phyloP scores from a whole-genome alignment of 2,113 vertebrate genomes.

The Rhodinocichla rosea region DNA sequence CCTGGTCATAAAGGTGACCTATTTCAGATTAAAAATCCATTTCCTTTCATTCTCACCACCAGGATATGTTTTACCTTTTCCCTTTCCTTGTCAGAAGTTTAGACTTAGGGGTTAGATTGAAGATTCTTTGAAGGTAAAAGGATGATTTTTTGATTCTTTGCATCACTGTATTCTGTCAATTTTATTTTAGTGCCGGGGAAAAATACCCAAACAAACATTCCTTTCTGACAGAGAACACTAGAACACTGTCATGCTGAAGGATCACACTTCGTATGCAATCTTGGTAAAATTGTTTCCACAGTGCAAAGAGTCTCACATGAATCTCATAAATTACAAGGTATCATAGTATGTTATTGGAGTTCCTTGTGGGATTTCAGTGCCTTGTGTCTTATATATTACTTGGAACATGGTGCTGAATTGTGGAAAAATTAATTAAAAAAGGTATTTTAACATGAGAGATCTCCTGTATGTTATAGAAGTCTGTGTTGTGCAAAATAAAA shows the following conservation, averaged over 20 bases:
- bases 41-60: constrained; percentile 5
- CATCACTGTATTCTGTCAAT: neutral
- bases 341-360: neutral
- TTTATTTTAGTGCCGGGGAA: constrained; percentile 35
- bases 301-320: neutral
- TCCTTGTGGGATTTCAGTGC: neutral
- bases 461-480: neutral
- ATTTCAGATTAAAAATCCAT: constrained; percentile 21
- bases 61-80: neutral
- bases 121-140: neutral
- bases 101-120: neutral
- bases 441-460: neutral
- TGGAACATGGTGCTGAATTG: neutral
- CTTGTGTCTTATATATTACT: neutral
- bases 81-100: neutral
- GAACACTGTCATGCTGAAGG: neutral
- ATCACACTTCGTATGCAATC: neutral
- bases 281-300: constrained; percentile 1
- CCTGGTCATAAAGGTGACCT: constrained; percentile 32
- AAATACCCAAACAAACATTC: neutral
- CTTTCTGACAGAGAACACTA: neutral
- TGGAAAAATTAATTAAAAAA: neutral
- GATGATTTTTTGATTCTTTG: neutral
- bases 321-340: neutral
- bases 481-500: constrained; percentile 3